A percentile compares a stretch with the other conserved stretches of the same genome.
Conservation (phyloP, 1,140 invertebrate genomes). For the Drosophila pandora region DNA sequence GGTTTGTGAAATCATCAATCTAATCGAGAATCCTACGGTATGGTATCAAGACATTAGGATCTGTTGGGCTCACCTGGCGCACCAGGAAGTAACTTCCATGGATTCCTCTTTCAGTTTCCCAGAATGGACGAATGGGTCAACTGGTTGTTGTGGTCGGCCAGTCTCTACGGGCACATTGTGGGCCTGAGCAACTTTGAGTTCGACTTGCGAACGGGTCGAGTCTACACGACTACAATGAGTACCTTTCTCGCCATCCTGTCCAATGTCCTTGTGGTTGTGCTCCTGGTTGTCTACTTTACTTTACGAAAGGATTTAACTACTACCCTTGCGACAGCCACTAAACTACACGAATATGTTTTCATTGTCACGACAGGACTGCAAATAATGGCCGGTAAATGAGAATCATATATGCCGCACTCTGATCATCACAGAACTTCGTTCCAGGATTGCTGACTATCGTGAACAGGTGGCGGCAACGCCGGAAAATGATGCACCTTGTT, state of each 20-base stretch:
- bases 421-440: not conserved
- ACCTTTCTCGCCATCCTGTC: not conserved
- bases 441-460: not conserved
- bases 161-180: not conserved
- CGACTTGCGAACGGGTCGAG: slow-evolving; percentile 18
- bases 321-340: not conserved
- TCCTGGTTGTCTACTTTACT: not conserved
- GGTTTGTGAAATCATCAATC: not conserved
- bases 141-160: slow-evolving; percentile 9
- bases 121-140: slow-evolving; percentile 9
- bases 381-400: slow-evolving; percentile 4
- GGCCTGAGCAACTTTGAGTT: slow-evolving; percentile 39
- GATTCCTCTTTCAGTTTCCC: not conserved
- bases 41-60: not conserved
- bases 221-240: not conserved
- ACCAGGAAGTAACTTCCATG: not conserved
- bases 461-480: slow-evolving; percentile 10
- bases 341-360: slow-evolving; percentile 10
- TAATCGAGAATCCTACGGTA: not conserved
- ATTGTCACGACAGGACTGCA: not conserved
- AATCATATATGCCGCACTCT: no score
- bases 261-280: not conserved
- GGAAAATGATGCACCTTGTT: not conserved
- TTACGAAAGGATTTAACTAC: not conserved
- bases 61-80: not conserved